Evolutionary conservation across 2,797 vertebrate genomes (phyloP), one percentile per base, ranked within the genome.

Genomic region (Austrolebias charrua): DNA sequence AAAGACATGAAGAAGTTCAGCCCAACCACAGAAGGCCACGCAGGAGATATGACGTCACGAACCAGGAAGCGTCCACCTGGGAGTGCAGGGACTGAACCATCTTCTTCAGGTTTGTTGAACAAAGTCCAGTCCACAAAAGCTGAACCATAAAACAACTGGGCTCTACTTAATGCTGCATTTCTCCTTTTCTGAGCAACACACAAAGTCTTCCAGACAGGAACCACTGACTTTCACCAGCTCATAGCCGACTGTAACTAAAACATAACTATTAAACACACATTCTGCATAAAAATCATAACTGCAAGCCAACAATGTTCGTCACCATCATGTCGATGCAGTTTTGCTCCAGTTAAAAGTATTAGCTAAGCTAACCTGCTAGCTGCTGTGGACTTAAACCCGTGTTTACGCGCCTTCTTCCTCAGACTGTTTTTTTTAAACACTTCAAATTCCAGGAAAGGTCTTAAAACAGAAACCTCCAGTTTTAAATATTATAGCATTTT

Each of bases 21-120:
- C 50, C 88, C 89, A 90, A 90, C 90, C 85, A 88, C 83, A 83
- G 71, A 86, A 88, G 81, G 88, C 84, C 90, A 92, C 86, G 90
- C 86, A 87, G 47, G 60, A 44, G 48, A 75, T 70, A 82, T 84
- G 71, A 73, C 81, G 69, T 75, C 69, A 77, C 60, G 48, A 85
- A 90, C 59, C 81, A 85, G 88, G 89, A 92, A 90, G 83, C 76
- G 46, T 6, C 43, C 40, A 35, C 52, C 20, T 6, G 70, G 60
- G 69, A 47, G 11, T 40, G 78, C 80, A 83, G 51, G 31, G 20
- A 71, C 35, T 10, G 46, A 4, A 6, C 31, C 0, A 1, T 29
- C 3, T 28, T 54, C 10, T 38, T 19, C 16, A 20, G 0, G 31
- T 46, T 46, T 46, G 8, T 38, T 60, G 16, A 19, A 4, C 60